Evolutionary conservation across 2,888 invertebrate genomes (phyloP).

Genomic region (Pollenia amentaria): DNA sequence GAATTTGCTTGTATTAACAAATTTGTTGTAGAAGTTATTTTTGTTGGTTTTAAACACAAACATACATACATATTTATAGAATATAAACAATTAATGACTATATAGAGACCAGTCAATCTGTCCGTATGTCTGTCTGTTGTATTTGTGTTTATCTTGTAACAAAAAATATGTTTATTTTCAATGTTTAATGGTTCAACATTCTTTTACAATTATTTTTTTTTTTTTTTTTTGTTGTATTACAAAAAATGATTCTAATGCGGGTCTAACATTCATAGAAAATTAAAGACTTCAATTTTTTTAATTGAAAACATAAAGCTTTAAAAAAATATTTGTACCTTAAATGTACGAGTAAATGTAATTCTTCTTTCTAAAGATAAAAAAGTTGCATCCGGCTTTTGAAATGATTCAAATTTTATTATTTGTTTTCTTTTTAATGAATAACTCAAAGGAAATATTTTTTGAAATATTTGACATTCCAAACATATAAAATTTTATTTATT

Average conservation of each 20-base stretch:
- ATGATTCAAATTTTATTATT: conserved; percentile 15
- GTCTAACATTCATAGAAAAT: background rate
- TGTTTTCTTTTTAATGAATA: conserved; percentile 4
- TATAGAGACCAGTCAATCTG: background rate
- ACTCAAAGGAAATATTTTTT: conserved; percentile 47
- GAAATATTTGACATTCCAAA: conserved; percentile 63
- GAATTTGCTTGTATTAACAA: conserved; percentile 43
- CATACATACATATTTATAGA: conserved; percentile 27
- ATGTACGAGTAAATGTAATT: conserved; percentile 1
- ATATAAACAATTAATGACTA: conserved; percentile 56
- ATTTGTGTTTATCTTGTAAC: conserved; percentile 32
- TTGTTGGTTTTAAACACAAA: conserved; percentile 3
- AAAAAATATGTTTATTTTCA: conserved; percentile 27
- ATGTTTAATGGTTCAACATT: conserved; percentile 62
- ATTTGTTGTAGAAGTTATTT: conserved; percentile 28
- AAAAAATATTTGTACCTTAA: background rate
- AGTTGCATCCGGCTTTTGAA: conserved; percentile 36
- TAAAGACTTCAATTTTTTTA: background rate
- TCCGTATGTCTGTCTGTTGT: conserved; percentile 2
- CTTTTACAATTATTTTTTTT: conserved; percentile 25
- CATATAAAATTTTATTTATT: conserved; percentile 20
- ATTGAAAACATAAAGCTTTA: background rate
- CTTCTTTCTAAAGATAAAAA: background rate
- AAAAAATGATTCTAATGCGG: conserved; percentile 16
- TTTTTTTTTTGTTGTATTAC: background rate